Evolutionary conservation across 2,113 vertebrate species (phyloP).

Genomic region (Epinephelus cyanopodus): DNA sequence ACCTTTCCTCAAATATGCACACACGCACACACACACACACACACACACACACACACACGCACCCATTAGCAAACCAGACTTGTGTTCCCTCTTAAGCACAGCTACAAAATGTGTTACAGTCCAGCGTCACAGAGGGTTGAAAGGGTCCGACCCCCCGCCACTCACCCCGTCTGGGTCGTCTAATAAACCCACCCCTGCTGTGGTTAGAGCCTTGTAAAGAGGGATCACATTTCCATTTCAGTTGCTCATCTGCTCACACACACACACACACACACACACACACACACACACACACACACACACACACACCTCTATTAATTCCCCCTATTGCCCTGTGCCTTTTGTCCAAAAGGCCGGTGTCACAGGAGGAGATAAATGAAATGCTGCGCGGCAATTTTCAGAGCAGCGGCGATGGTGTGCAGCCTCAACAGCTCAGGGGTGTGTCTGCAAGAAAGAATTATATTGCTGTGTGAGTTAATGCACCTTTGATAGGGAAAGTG

Average conservation of each 20-base stretch:
- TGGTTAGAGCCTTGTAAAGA: slow-evolving; percentile 58
- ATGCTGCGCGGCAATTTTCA: slow-evolving; percentile 17
- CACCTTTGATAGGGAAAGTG: slow-evolving; percentile 2
- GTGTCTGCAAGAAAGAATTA: slow-evolving; percentile 24
- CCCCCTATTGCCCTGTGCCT: slow-evolving; percentile 35
- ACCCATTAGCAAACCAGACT: slow-evolving; percentile 10
- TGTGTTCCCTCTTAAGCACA: slow-evolving; percentile 1
- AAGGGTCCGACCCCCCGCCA: slow-evolving; percentile 42
- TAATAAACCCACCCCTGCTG: slow-evolving; percentile 60
- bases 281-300: slow-evolving; percentile 17
- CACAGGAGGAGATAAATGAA: slow-evolving; percentile 66
- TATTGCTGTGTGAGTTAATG: not conserved
- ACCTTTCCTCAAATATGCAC: slow-evolving; percentile 10
- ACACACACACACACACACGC: slow-evolving; percentile 18
- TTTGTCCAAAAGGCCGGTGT: slow-evolving; percentile 58
- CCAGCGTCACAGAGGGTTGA: not conserved
- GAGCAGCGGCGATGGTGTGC: not conserved
- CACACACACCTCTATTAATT: slow-evolving; percentile 32
- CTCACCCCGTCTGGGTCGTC: slow-evolving; percentile 41
- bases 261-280: slow-evolving; percentile 9
- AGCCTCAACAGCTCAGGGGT: slow-evolving; percentile 32
- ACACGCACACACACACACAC: slow-evolving; percentile 12
- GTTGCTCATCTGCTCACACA: slow-evolving; percentile 28
- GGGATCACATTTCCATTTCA: slow-evolving; percentile 65
- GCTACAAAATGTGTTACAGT: not conserved